Conservation (phyloP, 2,797 vertebrate genomes). For the Syngnathus rostellatus region DNA sequence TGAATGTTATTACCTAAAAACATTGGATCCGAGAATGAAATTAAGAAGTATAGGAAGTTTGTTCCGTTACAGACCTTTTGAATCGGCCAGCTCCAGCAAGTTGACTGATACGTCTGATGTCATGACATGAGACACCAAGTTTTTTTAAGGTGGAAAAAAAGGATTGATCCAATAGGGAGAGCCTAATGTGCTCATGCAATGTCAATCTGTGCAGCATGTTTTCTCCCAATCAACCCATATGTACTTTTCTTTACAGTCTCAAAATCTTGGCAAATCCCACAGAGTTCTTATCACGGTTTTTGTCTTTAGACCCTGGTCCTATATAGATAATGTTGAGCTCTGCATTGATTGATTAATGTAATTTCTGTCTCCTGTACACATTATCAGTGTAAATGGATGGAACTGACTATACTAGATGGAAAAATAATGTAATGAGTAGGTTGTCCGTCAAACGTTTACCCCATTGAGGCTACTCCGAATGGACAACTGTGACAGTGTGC, state of each 20-base stretch:
- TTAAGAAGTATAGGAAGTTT: constrained; percentile 41
- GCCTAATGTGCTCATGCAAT: neutral
- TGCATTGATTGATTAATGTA: constrained; percentile 1
- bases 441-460: neutral
- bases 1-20: constrained; percentile 52
- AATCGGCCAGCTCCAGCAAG: constrained; percentile 1
- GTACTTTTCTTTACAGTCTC: constrained; percentile 1
- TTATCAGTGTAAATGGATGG: neutral
- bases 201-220: constrained; percentile 4
- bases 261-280: neutral
- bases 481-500: neutral
- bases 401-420: neutral
- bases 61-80: constrained; percentile 1
- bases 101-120: constrained; percentile 6
- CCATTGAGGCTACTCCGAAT: neutral
- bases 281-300: neutral
- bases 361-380: constrained; percentile 2
- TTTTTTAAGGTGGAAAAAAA: neutral
- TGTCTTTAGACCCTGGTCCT: neutral
- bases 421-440: neutral
- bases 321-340: neutral
- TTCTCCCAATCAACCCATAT: neutral
- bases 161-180: neutral
- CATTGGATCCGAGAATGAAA: constrained; percentile 46
- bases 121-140: neutral